phyloP scores from a whole-genome alignment of 2,888 invertebrate species.

The Acanthopleura granulata region DNA sequence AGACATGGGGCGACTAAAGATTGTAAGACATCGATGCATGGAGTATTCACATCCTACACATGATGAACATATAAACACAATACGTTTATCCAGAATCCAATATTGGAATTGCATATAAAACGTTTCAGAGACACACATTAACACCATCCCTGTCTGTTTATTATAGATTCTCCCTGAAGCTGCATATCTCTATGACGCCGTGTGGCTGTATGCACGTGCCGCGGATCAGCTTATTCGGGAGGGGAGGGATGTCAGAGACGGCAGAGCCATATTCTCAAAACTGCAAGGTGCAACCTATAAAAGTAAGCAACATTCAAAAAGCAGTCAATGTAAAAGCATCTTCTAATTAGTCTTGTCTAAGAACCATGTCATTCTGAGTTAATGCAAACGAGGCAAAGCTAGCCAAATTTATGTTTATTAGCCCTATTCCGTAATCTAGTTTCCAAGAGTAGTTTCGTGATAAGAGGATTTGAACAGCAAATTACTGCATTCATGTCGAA shows the following conservation, averaged over 20 bases:
- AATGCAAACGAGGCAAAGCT: too few species aligned
- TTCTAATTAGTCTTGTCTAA: too few species aligned
- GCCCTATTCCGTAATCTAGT: too few species aligned
- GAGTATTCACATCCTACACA: too few species aligned
- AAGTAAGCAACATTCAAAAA: slow-evolving; percentile 55
- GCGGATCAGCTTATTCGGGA: slow-evolving; percentile 65
- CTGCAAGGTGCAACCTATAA: slow-evolving; percentile 69
- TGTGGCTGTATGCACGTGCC: slow-evolving; percentile 70
- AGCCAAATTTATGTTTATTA: too few species aligned
- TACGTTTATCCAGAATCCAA: too few species aligned
- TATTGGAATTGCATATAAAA: too few species aligned
- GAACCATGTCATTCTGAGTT: too few species aligned
- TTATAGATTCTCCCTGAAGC: slow-evolving; percentile 65
- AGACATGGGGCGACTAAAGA: slow-evolving; percentile 35
- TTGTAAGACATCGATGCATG: slow-evolving; percentile 40
- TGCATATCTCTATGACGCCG: slow-evolving; percentile 71
- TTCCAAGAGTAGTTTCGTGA: too few species aligned
- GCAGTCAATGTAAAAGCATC: too few species aligned
- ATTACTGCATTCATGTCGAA: neutral
- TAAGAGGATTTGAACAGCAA: too few species aligned
- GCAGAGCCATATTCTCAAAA: slow-evolving; percentile 65
- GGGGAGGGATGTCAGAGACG: slow-evolving; percentile 65
- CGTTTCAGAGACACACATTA: neutral
- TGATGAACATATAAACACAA: too few species aligned
- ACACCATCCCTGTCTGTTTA: neutral